phyloP scores from a whole-genome alignment of 2,797 vertebrate genomes.

The Halcyon badia region DNA sequence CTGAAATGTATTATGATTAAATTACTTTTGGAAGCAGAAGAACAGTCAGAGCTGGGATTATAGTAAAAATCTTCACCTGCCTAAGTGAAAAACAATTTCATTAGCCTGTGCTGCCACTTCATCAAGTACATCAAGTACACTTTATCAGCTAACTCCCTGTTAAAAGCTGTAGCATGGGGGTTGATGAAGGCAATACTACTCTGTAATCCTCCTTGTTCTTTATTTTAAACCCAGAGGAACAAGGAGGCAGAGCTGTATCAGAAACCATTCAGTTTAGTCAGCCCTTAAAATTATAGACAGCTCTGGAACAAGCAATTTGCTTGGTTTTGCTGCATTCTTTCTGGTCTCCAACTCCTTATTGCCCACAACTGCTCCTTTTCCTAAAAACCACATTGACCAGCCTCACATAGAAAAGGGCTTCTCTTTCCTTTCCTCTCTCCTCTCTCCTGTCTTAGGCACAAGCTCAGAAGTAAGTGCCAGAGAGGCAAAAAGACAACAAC shows the following conservation, averaged over 20 bases:
- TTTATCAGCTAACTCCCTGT: neutral
- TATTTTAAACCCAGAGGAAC: neutral
- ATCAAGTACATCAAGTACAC: neutral
- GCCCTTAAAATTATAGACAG: neutral
- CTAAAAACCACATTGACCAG: neutral
- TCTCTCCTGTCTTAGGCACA: too few species aligned
- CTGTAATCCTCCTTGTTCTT: neutral
- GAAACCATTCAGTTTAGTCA: neutral
- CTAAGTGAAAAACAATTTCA: slow-evolving; percentile 3
- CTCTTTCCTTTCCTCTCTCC: neutral
- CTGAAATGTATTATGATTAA: neutral
- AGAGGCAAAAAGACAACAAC: too few species aligned
- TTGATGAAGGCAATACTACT: neutral
- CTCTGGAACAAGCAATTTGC: neutral
- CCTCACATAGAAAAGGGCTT: neutral
- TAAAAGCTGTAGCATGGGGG: neutral
- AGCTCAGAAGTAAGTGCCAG: too few species aligned
- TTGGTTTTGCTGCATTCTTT: neutral
- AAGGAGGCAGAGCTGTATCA: neutral
- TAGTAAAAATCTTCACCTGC: neutral
- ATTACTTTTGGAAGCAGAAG: neutral
- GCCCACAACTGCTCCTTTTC: neutral
- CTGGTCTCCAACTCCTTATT: neutral
- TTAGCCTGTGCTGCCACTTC: neutral
- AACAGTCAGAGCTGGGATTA: neutral